Base-by-base conservation (phyloP, 2,888 invertebrate species). In the Pristionchus entomophagus region DNA sequence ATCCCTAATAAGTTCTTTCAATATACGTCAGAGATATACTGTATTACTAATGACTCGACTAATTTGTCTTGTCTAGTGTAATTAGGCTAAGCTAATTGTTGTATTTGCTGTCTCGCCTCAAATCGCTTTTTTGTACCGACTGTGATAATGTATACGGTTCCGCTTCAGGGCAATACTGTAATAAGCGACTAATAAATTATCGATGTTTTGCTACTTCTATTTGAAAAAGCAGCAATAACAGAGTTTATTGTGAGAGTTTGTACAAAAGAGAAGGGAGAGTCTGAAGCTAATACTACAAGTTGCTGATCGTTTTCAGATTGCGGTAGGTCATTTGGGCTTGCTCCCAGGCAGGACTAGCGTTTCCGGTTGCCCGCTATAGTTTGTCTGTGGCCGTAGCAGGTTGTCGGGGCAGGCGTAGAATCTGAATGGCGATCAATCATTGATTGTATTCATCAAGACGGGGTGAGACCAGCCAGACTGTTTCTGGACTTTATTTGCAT, bases 1-100 rank as follows among this genome's bases (percentile, higher is more conserved):
- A n/a, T 19, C 38, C 73, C 38, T 73, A 73, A 73, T 73, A 73
- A 73, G 73, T 73, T 73, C 73, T 73, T 73, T 73, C 73, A 73
- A 73, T 73, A n/a, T n/a, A 73, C 19, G 65, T 19, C 65, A 65
- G 65, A 65, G 35, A 65, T 65, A 65, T 41, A 17, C 10, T 73
- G 14, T 32, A 35, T 65, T 73, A 73, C 73, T 41, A 73, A 73
- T 73, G 45, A 73, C 73, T 65, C 65, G 65, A 19, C 38, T 38
- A 1, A 19, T 69, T 38, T 45, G 41, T 73, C 73, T 73, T 73
- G 73, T 41, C 73, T 26, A 26, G 73, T 38, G 73, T 73, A 41
- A 73, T 19, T 41, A n/a, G 14, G 22, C n/a, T 73, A 73, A 12
- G 73, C 73, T 73, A n/a, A 73, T 56, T 56, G 17, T 56, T n/a